These are phyloP conservation scores for Mormyrus hasselquistii DNA, from an alignment of 2,797 vertebrate species.

Conservation along the genomic window DNA sequence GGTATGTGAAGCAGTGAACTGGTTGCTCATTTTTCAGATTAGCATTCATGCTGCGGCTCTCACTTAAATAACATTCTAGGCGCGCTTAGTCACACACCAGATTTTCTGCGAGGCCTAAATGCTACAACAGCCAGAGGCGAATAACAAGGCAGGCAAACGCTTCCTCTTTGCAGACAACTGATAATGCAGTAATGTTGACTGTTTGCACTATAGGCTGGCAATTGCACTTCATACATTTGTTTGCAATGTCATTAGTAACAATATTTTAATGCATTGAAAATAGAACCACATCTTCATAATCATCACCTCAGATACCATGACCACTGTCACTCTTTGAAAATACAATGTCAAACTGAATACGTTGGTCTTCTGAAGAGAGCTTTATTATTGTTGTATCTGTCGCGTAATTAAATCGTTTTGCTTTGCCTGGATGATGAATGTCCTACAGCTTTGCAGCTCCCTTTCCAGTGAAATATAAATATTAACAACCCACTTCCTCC, in stretches of 20 bases:
- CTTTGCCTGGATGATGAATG: neutral
- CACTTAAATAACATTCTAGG: neutral
- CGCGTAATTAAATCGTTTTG: neutral
- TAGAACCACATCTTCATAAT: neutral
- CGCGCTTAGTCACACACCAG: neutral
- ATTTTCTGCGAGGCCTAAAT: neutral
- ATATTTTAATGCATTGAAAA: neutral
- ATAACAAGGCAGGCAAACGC: neutral
- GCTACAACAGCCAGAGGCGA: neutral
- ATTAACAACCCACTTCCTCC: neutral
- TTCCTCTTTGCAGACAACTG: neutral
- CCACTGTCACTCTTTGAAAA: neutral
- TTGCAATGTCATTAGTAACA: neutral
- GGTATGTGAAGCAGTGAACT: neutral
- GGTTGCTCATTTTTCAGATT: neutral
- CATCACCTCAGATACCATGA: neutral
- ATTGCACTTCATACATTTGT: neutral
- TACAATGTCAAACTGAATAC: neutral
- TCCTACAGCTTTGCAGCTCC: neutral
- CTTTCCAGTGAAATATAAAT: neutral
- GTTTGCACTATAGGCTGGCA: neutral
- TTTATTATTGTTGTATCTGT: neutral
- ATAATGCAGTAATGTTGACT: neutral
- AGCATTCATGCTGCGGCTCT: neutral
- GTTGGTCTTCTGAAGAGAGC: neutral